Conservation (phyloP, 2,797 vertebrate species). For the Perodicticus potto region DNA sequence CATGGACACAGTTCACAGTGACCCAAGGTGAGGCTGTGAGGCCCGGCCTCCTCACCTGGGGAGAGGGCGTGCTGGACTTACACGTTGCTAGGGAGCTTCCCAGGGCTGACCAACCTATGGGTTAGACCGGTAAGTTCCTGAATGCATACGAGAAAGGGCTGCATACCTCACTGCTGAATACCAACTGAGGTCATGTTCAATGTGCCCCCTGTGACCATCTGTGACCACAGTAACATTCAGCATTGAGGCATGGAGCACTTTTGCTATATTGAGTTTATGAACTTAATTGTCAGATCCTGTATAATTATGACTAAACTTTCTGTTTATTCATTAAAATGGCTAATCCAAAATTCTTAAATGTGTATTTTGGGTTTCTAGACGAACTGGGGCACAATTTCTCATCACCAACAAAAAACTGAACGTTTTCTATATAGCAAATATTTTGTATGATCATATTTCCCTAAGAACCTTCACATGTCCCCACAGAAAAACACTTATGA, state of each 20-base stretch:
- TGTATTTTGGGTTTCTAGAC: neutral
- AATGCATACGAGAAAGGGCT: too few relatives aligned
- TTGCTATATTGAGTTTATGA: too few relatives aligned
- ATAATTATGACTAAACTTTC: too few relatives aligned
- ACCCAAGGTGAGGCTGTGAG: neutral
- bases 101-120: accelerated
- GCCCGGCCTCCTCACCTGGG: neutral
- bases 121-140: too few relatives aligned
- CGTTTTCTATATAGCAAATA: neutral
- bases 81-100: neutral
- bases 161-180: too few relatives aligned
- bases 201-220: too few relatives aligned
- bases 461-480: neutral
- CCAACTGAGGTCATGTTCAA: too few relatives aligned
- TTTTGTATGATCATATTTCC: neutral
- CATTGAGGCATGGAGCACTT: too few relatives aligned
- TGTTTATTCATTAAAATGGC: neutral
- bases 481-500: neutral
- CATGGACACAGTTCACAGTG: too few relatives aligned
- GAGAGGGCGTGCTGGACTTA: accelerated
- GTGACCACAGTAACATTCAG: too few relatives aligned
- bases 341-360: neutral
- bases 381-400: neutral
- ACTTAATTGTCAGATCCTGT: too few relatives aligned
- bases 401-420: neutral